Conservation (phyloP, 1,140 invertebrate species). For the Neuroterus valhalla region DNA sequence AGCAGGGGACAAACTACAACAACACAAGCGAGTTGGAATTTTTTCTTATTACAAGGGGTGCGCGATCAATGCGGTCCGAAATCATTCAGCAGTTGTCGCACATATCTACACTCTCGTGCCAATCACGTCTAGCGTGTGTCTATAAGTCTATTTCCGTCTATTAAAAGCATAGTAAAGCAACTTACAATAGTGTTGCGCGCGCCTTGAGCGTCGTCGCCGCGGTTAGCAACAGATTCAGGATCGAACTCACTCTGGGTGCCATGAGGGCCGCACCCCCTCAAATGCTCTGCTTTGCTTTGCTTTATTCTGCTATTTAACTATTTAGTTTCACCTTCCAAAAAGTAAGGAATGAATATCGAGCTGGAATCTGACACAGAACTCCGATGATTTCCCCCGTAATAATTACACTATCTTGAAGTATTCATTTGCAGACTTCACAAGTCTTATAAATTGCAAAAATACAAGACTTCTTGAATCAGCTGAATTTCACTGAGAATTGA, state of each 20-base stretch:
- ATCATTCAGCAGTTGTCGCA: slow-evolving; percentile 56
- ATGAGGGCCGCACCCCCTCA: slow-evolving; percentile 28
- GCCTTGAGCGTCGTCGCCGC: slow-evolving; percentile 54
- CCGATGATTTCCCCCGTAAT: slow-evolving; percentile 16
- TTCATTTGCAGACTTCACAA: neutral
- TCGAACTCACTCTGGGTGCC: slow-evolving; percentile 52
- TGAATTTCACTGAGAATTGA: too few species aligned
- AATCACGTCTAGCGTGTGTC: slow-evolving; percentile 61
- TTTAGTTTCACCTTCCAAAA: slow-evolving; percentile 11
- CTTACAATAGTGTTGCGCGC: slow-evolving; percentile 41
- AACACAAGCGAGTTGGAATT: slow-evolving; percentile 24
- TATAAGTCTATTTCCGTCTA: slow-evolving; percentile 63
- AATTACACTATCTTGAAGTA: too few species aligned
- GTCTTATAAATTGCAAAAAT: neutral
- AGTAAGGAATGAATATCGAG: slow-evolving; percentile 12
- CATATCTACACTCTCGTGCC: slow-evolving; percentile 48
- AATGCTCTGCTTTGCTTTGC: slow-evolving; percentile 27
- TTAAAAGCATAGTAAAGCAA: slow-evolving; percentile 51
- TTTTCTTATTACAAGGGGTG: slow-evolving; percentile 22
- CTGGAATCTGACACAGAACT: slow-evolving; percentile 1
- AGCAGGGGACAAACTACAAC: slow-evolving; percentile 13
- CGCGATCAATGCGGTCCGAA: slow-evolving; percentile 10
- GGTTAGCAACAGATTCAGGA: slow-evolving; percentile 71
- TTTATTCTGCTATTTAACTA: slow-evolving; percentile 16
- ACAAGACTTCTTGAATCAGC: too few species aligned